phyloP scores from a whole-genome alignment of 2,113 vertebrate species.

The Zosterops japonicus region DNA sequence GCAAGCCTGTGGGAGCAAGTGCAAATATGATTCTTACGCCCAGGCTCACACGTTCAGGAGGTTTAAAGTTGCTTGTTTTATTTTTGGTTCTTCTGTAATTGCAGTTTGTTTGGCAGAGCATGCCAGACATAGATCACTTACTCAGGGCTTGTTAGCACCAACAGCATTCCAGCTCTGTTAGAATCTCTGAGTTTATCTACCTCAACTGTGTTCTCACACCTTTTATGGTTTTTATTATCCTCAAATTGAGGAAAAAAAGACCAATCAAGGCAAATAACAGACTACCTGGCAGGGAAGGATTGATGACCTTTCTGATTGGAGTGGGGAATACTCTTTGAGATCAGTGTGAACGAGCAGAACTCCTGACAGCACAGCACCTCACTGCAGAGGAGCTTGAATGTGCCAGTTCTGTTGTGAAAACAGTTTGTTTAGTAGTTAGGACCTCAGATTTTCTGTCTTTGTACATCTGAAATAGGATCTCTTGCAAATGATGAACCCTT shows the following conservation, averaged over 20 bases:
- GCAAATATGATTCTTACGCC: background rate
- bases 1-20: background rate
- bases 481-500: conserved; percentile 5
- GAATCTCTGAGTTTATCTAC: background rate
- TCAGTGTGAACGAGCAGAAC: background rate
- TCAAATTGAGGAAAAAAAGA: background rate
- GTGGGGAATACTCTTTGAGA: background rate
- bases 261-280: background rate
- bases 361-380: background rate
- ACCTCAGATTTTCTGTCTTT: conserved; percentile 22
- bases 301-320: background rate
- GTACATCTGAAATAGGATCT: conserved; percentile 37
- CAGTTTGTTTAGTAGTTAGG: conserved; percentile 44
- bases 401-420: conserved; percentile 31
- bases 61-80: conserved; percentile 18
- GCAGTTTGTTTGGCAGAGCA: conserved; percentile 20
- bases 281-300: background rate
- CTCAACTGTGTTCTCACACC: background rate
- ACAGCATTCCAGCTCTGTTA: background rate
- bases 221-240: background rate
- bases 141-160: background rate
- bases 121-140: background rate
- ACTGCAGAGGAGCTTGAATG: background rate
- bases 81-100: conserved; percentile 12
- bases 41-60: background rate